Evolutionary conservation across 1,140 invertebrate genomes (phyloP), one percentile per base, ranked within the genome.

Genomic region (Apis dorsata): DNA sequence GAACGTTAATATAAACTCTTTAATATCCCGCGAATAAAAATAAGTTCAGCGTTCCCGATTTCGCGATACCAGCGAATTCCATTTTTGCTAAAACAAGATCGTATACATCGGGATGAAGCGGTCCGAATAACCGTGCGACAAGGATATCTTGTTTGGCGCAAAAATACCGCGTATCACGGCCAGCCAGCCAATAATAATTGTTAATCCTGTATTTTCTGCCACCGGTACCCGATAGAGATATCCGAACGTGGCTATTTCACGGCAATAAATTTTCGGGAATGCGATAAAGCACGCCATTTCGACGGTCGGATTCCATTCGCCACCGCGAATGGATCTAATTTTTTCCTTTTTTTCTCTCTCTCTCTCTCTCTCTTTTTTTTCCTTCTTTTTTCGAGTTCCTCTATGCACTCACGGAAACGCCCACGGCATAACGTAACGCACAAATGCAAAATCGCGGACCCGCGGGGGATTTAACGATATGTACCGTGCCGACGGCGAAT

Each of bases 371-470:
- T 12, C 4, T 24, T 7, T 7, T 59, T 17, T 17, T 59, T 3
- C 15, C 17, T 7, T 17, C 8, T 86, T 85, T 44, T 44, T 44
- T 44, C 34, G 34, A 44, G 34, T 44, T 44, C 34, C 69, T 74
- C 70, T 44, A 51, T 65, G 11, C 73, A 73, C 81, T 70, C 71
- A 51, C 76, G 69, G 83, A 68, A 80, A 70, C 53, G 84, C 83
- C 78, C 68, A 72, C 73, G 83, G 87, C 83, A 78, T 83, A 80
- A 83, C 78, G 83, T 90, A 90, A 89, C 84, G 83, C 72, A 79
- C 79, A 79, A 80, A 87, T 83, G 83, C 84, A 87, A 88, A 90
- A 90, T 90, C 82, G 83, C 80, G 34, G 51, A 82, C 89, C 89
- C 87, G 85, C 77, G 83, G 85, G 89, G 83, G 72, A 75, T 84